Conservation (phyloP, 2,888 invertebrate species). For the Hirtodrosophila histrioides region DNA sequence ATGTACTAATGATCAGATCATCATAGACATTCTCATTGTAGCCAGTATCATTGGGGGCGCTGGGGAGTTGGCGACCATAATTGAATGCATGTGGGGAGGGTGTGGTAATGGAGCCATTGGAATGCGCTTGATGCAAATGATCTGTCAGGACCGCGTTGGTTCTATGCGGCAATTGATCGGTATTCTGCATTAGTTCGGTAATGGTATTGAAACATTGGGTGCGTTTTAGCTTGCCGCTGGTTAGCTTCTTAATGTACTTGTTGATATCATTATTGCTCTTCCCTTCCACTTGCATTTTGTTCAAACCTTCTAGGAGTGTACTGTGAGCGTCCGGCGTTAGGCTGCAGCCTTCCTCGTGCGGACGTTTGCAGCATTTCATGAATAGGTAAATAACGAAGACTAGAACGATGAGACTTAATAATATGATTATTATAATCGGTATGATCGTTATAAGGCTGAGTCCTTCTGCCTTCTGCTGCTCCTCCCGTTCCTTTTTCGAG, state of each 20-base stretch:
- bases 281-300: background rate
- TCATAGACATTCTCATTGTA: constrained; percentile 81
- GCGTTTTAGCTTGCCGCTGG: constrained; percentile 1
- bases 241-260: constrained; percentile 5
- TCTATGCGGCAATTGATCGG: background rate
- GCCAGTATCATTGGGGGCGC: constrained; percentile 29
- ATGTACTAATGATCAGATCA: constrained; percentile 61
- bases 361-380: too few species aligned
- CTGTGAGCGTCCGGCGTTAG: background rate
- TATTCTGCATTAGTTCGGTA: background rate
- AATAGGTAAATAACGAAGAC: too few species aligned
- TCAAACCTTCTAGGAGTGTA: background rate
- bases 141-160: constrained; percentile 8
- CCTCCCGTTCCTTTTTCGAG: constrained; percentile 63
- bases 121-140: constrained; percentile 18
- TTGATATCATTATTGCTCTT: background rate
- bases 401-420: too few species aligned
- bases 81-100: too few species aligned
- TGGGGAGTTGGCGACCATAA: constrained; percentile 17
- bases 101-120: background rate
- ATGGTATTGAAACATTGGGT: constrained; percentile 10
- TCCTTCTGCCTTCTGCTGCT: too few species aligned
- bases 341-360: background rate
- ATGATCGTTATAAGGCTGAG: too few species aligned
- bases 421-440: too few species aligned